Evolutionary conservation across 2,888 invertebrate genomes (phyloP).

Genomic region (Seira ritae): DNA sequence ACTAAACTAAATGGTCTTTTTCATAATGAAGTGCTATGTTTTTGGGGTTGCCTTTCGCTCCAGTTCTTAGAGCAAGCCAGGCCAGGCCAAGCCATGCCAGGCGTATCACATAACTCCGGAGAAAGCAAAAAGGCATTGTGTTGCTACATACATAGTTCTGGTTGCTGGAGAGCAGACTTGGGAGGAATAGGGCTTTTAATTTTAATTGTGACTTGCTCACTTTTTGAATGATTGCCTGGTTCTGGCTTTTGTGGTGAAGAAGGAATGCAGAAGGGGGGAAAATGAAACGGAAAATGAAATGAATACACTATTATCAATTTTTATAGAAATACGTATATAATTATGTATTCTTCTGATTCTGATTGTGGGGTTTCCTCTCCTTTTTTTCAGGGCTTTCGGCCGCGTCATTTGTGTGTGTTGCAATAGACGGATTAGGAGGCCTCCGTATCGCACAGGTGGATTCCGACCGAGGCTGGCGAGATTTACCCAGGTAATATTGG

Average conservation of each 20-base stretch:
- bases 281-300: background rate
- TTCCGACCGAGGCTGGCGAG: conserved; percentile 90
- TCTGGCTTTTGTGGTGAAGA: background rate
- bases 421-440: conserved; percentile 85
- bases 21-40: background rate
- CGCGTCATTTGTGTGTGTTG: conserved; percentile 94
- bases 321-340: background rate
- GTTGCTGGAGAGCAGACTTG: background rate
- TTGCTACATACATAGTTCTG: no score
- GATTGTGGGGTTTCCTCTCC: background rate
- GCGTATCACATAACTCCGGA: no score
- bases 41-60: conserved; percentile 1
- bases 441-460: conserved; percentile 79
- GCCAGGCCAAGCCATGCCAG: background rate
- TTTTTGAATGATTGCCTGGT: conserved; percentile 8
- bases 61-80: background rate
- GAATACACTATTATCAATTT: background rate
- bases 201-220: background rate
- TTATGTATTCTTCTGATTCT: background rate
- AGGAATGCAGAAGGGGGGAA: background rate
- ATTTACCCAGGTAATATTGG: conserved; percentile 88
- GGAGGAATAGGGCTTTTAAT: background rate
- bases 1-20: conserved; percentile 16
- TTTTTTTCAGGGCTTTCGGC: conserved; percentile 89
- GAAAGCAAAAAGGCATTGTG: no score